These are phyloP conservation scores for Origma solitaria DNA, from an alignment of 2,113 vertebrate genomes.

Conservation along the genomic window DNA sequence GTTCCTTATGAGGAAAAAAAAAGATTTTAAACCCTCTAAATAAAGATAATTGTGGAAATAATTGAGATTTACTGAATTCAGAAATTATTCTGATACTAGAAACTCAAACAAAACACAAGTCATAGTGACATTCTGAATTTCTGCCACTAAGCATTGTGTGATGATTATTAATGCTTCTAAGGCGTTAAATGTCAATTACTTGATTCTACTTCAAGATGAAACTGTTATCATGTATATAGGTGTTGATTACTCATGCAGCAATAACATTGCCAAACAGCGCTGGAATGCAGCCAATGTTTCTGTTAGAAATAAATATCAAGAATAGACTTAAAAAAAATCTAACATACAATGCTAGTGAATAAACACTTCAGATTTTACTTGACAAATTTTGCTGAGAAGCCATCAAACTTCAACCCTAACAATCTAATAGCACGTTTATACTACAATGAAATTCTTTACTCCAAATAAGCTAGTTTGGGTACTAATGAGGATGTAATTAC, in stretches of 20 bases:
- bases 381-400: neutral
- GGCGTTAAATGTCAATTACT: neutral
- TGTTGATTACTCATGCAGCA: neutral
- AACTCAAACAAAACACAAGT: neutral
- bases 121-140: neutral
- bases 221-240: neutral
- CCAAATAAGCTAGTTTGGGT: neutral
- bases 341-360: neutral
- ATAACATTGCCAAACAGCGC: neutral
- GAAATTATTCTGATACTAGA: neutral
- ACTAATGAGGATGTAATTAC: neutral
- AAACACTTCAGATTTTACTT: neutral
- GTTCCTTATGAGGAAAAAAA: neutral
- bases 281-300: neutral
- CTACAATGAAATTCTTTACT: neutral
- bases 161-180: neutral
- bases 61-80: neutral
- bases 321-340: neutral
- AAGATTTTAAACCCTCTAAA: neutral
- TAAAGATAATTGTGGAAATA: neutral
- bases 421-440: neutral
- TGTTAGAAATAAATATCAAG: neutral
- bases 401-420: neutral
- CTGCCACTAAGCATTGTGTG: neutral
- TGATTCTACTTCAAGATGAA: neutral